These are phyloP conservation scores for Desoria tigrina DNA, from an alignment of 2,888 invertebrate species.

Conservation along the genomic window DNA sequence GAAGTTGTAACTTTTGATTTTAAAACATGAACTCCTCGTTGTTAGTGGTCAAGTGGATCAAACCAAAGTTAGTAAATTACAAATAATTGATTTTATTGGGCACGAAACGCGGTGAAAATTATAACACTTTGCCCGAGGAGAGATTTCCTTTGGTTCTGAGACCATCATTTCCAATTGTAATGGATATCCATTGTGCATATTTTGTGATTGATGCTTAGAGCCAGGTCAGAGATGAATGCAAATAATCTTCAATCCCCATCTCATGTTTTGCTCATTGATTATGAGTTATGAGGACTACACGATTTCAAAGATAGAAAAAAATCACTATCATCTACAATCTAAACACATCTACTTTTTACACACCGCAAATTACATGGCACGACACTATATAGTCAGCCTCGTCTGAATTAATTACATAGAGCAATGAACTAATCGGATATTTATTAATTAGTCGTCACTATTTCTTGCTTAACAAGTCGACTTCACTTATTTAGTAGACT, in stretches of 20 bases:
- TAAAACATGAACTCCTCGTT: no score
- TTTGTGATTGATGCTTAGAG: slow-evolving; percentile 1
- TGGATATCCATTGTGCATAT: background rate
- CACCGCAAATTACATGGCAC: no score
- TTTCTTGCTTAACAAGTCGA: no score
- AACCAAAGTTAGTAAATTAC: slow-evolving; percentile 37
- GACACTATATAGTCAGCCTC: no score
- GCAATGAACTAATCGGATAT: no score
- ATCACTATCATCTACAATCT: background rate
- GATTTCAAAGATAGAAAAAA: background rate
- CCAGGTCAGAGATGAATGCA: slow-evolving; percentile 1
- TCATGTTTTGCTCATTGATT: background rate
- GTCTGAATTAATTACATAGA: no score
- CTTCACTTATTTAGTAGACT: no score
- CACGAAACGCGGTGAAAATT: slow-evolving; percentile 38
- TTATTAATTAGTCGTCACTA: no score
- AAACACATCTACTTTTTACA: no score
- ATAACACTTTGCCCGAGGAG: slow-evolving; percentile 4
- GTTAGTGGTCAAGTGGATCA: slow-evolving; percentile 15
- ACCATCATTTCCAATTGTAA: background rate
- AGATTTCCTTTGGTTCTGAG: slow-evolving; percentile 12
- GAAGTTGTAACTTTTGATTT: no score
- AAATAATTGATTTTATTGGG: slow-evolving; percentile 49
- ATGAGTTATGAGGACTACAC: slow-evolving; percentile 5
- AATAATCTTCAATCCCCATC: slow-evolving; percentile 3